Conservation (phyloP, 2,888 invertebrate genomes). For the Himalopsyche kuldschensis region DNA sequence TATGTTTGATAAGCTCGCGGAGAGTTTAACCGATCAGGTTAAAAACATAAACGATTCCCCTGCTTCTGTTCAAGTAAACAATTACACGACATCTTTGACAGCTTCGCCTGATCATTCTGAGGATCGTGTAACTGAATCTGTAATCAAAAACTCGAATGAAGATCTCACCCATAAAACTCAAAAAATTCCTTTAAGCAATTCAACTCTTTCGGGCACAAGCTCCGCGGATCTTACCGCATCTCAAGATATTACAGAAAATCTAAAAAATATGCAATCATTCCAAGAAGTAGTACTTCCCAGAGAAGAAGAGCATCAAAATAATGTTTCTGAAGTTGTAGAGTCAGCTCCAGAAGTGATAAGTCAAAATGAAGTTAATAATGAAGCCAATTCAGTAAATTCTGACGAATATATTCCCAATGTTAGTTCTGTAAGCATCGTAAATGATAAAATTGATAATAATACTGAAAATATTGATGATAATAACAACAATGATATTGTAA, state of each 20-base stretch:
- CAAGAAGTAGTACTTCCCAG: background rate
- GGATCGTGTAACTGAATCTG: background rate
- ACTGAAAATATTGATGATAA: background rate
- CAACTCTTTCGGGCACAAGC: too few species aligned
- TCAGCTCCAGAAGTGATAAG: background rate
- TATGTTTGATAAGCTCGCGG: background rate
- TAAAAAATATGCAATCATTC: background rate
- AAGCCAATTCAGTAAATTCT: constrained; percentile 34
- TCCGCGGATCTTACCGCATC: background rate
- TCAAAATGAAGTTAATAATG: background rate
- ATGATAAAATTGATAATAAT: background rate
- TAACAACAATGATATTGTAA: background rate
- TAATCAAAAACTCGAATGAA: background rate
- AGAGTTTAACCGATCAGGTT: background rate
- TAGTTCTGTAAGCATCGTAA: background rate
- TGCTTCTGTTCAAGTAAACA: background rate
- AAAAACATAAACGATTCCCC: background rate
- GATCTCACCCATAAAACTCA: background rate
- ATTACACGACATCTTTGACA: background rate
- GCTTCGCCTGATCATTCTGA: background rate
- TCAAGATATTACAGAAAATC: background rate
- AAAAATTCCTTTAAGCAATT: background rate
- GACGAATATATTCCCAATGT: background rate
- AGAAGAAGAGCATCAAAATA: background rate
- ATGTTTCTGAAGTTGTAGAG: background rate